Percentiles rank a stretch among this genome's conserved stretches.
Evolutionary conservation across 2,888 invertebrate species (phyloP).

Genomic region (Campopleginae sp.): DNA sequence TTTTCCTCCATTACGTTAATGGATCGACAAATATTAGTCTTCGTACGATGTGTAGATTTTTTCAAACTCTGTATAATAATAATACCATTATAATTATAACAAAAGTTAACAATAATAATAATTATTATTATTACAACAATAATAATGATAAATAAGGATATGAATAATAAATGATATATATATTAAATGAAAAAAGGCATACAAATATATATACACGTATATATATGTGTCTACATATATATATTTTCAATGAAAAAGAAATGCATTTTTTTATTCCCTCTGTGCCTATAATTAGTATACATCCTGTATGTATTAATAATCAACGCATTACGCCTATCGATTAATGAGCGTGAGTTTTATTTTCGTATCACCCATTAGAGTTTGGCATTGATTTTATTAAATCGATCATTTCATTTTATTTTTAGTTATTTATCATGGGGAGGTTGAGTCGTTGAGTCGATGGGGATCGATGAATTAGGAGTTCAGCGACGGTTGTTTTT

Average conservation of each 20-base stretch:
- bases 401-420: background rate
- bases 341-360: constrained; percentile 33
- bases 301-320: constrained; percentile 21
- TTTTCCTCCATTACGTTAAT: constrained; percentile 55
- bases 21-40: constrained; percentile 44
- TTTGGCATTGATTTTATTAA: constrained; percentile 42
- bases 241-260: constrained; percentile 2
- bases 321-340: background rate
- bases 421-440: background rate
- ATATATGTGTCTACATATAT: background rate
- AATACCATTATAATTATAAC: constrained; percentile 22
- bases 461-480: background rate
- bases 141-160: constrained; percentile 42
- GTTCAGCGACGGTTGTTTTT: background rate
- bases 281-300: constrained; percentile 16
- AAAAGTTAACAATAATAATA: constrained; percentile 33
- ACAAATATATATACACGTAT: constrained; percentile 16
- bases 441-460: background rate
- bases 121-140: background rate
- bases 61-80: constrained; percentile 33
- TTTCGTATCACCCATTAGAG: constrained; percentile 49
- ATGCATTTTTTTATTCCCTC: constrained; percentile 23
- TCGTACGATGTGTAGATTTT: constrained; percentile 29
- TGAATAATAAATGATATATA: constrained; percentile 71
- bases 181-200: constrained; percentile 72